Conservation (phyloP, 2,888 invertebrate genomes). For the Tribolium freemani region DNA sequence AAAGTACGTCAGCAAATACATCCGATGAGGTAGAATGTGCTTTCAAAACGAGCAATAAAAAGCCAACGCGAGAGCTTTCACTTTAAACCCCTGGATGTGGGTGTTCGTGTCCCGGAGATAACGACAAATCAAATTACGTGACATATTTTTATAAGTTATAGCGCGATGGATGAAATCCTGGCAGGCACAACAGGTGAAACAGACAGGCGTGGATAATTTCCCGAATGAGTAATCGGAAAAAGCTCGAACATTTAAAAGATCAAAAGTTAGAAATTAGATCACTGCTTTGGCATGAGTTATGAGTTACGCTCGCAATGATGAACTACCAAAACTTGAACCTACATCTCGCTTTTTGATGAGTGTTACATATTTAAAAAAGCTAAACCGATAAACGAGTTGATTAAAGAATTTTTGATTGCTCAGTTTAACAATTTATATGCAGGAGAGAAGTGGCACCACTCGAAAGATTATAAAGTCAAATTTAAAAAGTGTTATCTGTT, state of each 20-base stretch:
- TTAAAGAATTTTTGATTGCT: neutral
- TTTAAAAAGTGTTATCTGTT: neutral
- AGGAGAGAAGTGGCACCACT: too few species aligned
- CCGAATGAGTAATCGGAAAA: neutral
- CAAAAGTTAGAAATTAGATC: slow-evolving; percentile 4
- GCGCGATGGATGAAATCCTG: slow-evolving; percentile 3
- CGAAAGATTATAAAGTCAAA: neutral
- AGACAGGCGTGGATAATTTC: slow-evolving; percentile 4
- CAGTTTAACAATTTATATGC: neutral
- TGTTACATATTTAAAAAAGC: neutral
- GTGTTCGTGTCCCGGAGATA: slow-evolving; percentile 28
- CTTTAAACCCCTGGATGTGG: slow-evolving; percentile 16
- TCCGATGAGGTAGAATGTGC: slow-evolving; percentile 1
- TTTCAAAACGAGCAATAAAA: slow-evolving; percentile 28
- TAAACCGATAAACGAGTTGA: neutral
- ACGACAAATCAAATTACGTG: slow-evolving; percentile 34
- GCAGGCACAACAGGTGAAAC: slow-evolving; percentile 22
- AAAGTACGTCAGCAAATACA: neutral
- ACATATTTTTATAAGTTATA: slow-evolving; percentile 13
- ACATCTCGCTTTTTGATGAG: neutral
- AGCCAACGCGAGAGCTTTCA: slow-evolving; percentile 25
- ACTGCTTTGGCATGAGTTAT: neutral
- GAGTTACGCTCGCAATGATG: too few species aligned
- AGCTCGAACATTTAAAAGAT: slow-evolving; percentile 5
- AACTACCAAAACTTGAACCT: neutral